Conservation (phyloP, 2,113 vertebrate genomes). For the Petrocephalus microphthalmus region DNA sequence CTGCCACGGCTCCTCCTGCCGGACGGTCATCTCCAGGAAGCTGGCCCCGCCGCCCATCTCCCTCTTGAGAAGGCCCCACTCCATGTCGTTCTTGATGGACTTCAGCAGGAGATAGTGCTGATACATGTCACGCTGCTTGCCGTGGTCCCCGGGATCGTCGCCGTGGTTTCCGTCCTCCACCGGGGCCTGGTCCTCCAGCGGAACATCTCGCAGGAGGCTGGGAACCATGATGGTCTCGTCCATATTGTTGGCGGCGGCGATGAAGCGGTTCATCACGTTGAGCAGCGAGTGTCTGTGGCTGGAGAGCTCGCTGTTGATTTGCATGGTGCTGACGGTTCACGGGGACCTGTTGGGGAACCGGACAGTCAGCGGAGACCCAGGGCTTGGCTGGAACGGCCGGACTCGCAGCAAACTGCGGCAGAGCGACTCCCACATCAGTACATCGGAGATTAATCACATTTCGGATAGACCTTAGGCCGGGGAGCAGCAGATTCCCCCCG, state of each 20-base stretch:
- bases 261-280: conserved; percentile 71
- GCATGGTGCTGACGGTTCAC: conserved; percentile 56
- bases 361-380: neutral
- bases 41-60: conserved; percentile 57
- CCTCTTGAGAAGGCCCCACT: conserved; percentile 64
- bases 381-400: no score
- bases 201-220: conserved; percentile 62
- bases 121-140: conserved; percentile 71
- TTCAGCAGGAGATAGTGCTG: conserved; percentile 70
- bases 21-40: conserved; percentile 65
- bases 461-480: no score
- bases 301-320: conserved; percentile 53
- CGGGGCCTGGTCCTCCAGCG: conserved; percentile 54
- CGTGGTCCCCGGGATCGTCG: conserved; percentile 33
- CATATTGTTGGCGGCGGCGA: conserved; percentile 72
- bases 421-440: neutral
- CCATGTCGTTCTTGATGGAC: conserved; percentile 71
- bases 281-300: conserved; percentile 68
- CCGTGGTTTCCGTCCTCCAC: conserved; percentile 40
- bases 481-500: no score
- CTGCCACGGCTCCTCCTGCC: conserved; percentile 54
- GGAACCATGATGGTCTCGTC: conserved; percentile 74
- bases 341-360: neutral
- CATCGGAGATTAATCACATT: neutral
- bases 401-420: neutral